A percentile compares a stretch with the other conserved stretches of the same genome.
phyloP scores from a whole-genome alignment of 2,888 invertebrate species.

The Cheilosia urbana region DNA sequence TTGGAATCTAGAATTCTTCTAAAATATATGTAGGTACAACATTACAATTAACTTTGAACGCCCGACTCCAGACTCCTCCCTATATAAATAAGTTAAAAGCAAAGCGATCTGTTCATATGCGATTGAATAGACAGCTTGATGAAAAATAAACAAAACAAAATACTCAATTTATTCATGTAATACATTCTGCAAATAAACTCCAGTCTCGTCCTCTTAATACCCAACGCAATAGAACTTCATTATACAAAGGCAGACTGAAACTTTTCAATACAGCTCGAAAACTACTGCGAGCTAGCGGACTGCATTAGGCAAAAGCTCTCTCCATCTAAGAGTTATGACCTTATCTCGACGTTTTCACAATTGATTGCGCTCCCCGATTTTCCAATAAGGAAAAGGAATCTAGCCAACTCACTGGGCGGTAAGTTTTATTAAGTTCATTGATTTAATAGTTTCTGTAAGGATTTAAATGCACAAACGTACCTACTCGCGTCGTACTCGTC shows the following conservation, averaged over 20 bases:
- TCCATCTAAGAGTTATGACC: constrained; percentile 66
- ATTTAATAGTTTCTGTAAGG: constrained; percentile 73
- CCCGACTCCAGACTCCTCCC: too few species aligned
- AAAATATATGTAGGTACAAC: too few species aligned
- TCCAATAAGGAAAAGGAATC: constrained; percentile 72
- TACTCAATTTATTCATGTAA: too few species aligned
- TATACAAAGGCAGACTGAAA: constrained; percentile 40
- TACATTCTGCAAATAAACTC: too few species aligned
- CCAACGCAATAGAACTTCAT: constrained; percentile 55
- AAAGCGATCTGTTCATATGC: too few species aligned
- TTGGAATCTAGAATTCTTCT: too few species aligned
- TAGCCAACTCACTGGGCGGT: constrained; percentile 73
- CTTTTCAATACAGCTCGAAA: constrained; percentile 60
- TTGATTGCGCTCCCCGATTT: constrained; percentile 67
- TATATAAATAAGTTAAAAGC: too few species aligned
- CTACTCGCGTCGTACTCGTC: constrained; percentile 14
- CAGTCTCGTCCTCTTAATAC: background rate
- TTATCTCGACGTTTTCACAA: constrained; percentile 68
- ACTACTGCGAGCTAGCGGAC: constrained; percentile 27
- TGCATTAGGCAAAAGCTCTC: constrained; percentile 69
- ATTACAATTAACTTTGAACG: too few species aligned
- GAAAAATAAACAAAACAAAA: too few species aligned
- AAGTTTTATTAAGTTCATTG: constrained; percentile 76
- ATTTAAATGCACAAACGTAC: constrained; percentile 69
- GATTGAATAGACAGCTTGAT: too few species aligned